These are phyloP conservation scores for Caenorhabditis sinica DNA, from an alignment of 2,888 invertebrate genomes.

Conservation along the genomic window DNA sequence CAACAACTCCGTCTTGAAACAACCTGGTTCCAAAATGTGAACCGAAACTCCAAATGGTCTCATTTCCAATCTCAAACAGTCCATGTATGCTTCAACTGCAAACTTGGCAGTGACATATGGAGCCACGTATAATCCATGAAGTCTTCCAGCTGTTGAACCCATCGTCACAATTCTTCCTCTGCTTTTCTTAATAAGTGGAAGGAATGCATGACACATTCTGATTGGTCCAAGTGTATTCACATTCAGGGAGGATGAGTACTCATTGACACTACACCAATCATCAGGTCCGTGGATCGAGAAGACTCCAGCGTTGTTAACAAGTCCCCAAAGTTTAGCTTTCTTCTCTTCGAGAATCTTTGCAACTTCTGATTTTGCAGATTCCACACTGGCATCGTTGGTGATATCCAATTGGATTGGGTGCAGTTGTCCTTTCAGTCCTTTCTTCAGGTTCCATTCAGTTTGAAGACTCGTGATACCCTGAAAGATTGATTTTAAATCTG, in stretches of 20 bases:
- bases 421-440: slow-evolving; percentile 78
- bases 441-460: slow-evolving; percentile 31
- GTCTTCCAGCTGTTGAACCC: slow-evolving; percentile 84
- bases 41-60: slow-evolving; percentile 75
- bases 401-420: slow-evolving; percentile 87
- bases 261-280: slow-evolving; percentile 92
- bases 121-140: slow-evolving; percentile 82
- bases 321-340: slow-evolving; percentile 95
- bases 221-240: slow-evolving; percentile 90
- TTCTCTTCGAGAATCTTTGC: slow-evolving; percentile 67
- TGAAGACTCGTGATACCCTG: slow-evolving; percentile 65
- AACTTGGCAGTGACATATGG: slow-evolving; percentile 81
- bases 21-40: slow-evolving; percentile 81
- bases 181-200: slow-evolving; percentile 78
- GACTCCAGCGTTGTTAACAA: slow-evolving; percentile 94
- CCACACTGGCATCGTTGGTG: slow-evolving; percentile 87
- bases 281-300: slow-evolving; percentile 92
- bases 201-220: slow-evolving; percentile 79
- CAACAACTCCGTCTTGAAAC: slow-evolving; percentile 80
- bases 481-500: no score
- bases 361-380: slow-evolving; percentile 88
- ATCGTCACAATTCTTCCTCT: slow-evolving; percentile 84
- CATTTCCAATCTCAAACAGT: slow-evolving; percentile 77
- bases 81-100: slow-evolving; percentile 81
- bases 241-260: slow-evolving; percentile 87